Percentiles rank a stretch among this genome's conserved stretches.
Conservation (phyloP, 2,113 vertebrate species). For the Phylloscopus trochiloides region DNA sequence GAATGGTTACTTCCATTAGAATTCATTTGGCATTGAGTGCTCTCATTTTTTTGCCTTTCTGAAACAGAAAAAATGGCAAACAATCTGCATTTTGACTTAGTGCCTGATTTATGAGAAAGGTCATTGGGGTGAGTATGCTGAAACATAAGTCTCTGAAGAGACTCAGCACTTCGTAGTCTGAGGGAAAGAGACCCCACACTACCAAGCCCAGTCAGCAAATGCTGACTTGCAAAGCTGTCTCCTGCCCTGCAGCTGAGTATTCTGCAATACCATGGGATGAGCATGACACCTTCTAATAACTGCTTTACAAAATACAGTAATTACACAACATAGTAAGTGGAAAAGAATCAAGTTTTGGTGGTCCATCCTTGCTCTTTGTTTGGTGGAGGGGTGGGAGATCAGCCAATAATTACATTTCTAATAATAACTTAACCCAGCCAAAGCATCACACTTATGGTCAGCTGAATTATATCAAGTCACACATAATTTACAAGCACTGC, state of each 20-base stretch:
- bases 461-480: neutral
- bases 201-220: neutral
- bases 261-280: neutral
- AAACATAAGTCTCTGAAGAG: neutral
- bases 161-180: neutral
- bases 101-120: neutral
- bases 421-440: neutral
- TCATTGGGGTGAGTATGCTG: neutral
- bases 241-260: neutral
- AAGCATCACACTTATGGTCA: neutral
- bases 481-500: neutral
- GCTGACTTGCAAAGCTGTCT: neutral
- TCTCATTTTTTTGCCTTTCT: neutral
- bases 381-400: neutral
- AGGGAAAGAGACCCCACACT: neutral
- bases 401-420: neutral
- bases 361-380: neutral
- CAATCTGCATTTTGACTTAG: neutral
- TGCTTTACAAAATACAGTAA: neutral
- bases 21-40: neutral
- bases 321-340: neutral
- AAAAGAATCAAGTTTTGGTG: neutral
- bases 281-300: neutral
- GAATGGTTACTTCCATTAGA: neutral
- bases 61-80: neutral